Base-by-base conservation (phyloP, 2,888 invertebrate genomes). In the Noctuana brunneofusca region DNA sequence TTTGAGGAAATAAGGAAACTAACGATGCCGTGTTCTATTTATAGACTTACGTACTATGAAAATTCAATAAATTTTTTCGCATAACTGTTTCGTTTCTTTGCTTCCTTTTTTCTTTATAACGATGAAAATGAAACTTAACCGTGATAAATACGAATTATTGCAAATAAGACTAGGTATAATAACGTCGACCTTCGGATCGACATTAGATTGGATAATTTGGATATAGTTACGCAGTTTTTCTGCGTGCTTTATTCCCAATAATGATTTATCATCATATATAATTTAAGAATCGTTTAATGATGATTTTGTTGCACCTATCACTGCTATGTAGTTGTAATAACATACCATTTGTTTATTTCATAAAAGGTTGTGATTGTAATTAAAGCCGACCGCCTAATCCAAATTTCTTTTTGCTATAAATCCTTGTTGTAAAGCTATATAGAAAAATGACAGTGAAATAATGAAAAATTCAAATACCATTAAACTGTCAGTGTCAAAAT, bases 21-120 rank as follows among this genome's bases (percentile, higher is more conserved):
- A 55, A 62, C 48, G 46, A 66, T 52, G 65, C 56, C 63, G 63
- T 59, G 58, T 66, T 55, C 58, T 63, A 63, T 64, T 64, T 66
- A 64, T 66, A 65, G 64, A 35, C 12, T 54, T 60, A 24, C 16
- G 6, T 38, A 41, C 20, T 54, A 60, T 54, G 54, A 64, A 64
- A 38, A 14, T 52, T 53, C 59, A 59, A 68, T 64, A 68, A 58
- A 65, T 43, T 65, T 65, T 38, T 55, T 58, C 55, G 48, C 18
- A 12, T 16, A 46, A 27, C 14, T n/a, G 9, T 43, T 52, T 63
- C 14, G 50, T 58, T 57, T 63, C 60, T 59, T 63, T 49, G n/a
- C 3, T 20, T 46, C 1, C 11, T 46, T 20, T 46, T 48, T 22
- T 12, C 41, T 18, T 55, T 38, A 1, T 5, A 48, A 27, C 22